phyloP scores from a whole-genome alignment of 2,797 vertebrate genomes.

The Characodon lateralis region DNA sequence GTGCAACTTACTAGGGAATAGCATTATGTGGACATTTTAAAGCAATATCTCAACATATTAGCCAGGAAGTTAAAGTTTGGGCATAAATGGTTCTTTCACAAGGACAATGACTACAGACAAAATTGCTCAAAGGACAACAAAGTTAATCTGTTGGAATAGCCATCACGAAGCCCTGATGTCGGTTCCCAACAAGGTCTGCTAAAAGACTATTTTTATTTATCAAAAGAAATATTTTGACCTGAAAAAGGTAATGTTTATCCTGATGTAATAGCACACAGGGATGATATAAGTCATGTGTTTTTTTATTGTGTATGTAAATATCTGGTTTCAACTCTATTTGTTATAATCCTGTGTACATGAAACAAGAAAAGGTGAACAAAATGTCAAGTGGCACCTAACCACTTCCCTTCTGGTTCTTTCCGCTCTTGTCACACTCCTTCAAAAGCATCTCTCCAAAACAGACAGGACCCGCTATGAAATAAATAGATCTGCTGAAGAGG shows the following conservation, averaged over 20 bases:
- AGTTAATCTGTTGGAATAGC: no score
- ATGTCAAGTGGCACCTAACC: constrained; percentile 62
- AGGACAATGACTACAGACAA: no score
- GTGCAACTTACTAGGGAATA: no score
- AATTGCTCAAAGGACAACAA: no score
- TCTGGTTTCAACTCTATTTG: constrained; percentile 40
- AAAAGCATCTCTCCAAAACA: constrained; percentile 47
- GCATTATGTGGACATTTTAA: no score
- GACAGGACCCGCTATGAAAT: constrained; percentile 35
- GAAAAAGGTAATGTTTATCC: neutral
- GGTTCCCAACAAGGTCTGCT: neutral
- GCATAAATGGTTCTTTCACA: no score
- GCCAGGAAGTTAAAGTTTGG: no score
- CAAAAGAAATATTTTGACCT: neutral
- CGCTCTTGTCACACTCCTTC: constrained; percentile 57
- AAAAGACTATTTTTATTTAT: neutral
- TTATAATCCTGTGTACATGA: constrained; percentile 52
- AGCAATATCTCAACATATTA: neutral
- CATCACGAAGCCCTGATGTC: no score
- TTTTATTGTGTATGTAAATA: neutral
- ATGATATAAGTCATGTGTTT: neutral
- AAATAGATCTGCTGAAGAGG: constrained; percentile 64
- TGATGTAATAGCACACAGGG: neutral
- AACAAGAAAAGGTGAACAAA: constrained; percentile 51
- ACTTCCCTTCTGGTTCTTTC: constrained; percentile 58